A percentile compares a stretch with the other conserved stretches of the same genome.
Evolutionary conservation across 2,113 vertebrate genomes (phyloP).

Genomic region (Rhinoderma darwinii): DNA sequence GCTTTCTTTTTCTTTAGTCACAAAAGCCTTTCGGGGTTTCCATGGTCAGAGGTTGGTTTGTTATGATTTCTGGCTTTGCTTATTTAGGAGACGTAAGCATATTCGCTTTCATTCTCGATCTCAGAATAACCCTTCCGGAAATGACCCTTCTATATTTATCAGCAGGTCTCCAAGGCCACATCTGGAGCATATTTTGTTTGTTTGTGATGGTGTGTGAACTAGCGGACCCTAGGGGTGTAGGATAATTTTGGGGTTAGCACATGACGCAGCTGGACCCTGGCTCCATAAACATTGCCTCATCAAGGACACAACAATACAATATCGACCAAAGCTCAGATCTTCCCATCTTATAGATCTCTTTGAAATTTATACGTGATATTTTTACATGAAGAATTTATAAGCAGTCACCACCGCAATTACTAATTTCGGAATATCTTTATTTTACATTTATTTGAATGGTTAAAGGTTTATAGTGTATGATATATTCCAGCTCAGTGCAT

Average conservation of each 20-base stretch:
- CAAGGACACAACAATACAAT: not conserved
- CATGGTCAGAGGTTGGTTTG: not conserved
- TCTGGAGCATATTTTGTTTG: constrained; percentile 42
- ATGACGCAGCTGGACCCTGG: constrained; percentile 12
- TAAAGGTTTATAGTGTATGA: no score
- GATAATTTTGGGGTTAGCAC: not conserved
- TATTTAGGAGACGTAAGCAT: not conserved
- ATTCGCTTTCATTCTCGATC: constrained; percentile 18
- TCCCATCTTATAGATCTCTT: not conserved
- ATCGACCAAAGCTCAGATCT: not conserved
- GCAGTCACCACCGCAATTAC: not conserved
- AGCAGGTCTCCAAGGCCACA: constrained; percentile 18
- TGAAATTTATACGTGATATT: not conserved
- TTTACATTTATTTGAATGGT: no score
- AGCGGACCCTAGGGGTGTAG: not conserved
- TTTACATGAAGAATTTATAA: not conserved
- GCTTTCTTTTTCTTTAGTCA: not conserved
- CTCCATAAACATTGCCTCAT: not conserved
- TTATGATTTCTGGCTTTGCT: not conserved
- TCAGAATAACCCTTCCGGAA: constrained; percentile 17
- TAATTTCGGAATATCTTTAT: no score
- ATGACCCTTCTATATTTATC: constrained; percentile 48
- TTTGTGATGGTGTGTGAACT: constrained; percentile 29
- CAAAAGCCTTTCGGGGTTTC: not conserved
- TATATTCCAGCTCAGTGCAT: no score